Evolutionary conservation across 2,797 vertebrate genomes (phyloP).

Genomic region (Allobates femoralis): DNA sequence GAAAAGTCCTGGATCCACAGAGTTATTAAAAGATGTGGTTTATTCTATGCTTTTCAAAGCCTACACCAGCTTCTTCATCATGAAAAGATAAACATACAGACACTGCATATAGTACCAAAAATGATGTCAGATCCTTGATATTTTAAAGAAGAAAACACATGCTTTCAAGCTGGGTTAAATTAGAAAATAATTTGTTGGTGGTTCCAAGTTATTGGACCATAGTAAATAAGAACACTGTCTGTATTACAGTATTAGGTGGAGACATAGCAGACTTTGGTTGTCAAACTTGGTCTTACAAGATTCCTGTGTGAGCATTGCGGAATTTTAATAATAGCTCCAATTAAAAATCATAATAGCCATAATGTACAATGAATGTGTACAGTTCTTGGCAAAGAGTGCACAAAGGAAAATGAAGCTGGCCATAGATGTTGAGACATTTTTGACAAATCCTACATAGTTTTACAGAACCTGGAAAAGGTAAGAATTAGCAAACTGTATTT

Average conservation of each 20-base stretch:
- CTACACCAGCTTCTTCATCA: no score
- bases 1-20: no score
- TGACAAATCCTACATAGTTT: background rate
- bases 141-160: constrained; percentile 67
- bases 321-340: background rate
- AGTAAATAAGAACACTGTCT: background rate
- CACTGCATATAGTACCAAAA: constrained; percentile 72
- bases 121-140: constrained; percentile 78
- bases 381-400: background rate
- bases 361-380: background rate
- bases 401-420: background rate
- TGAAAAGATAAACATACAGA: no score
- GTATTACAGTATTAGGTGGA: background rate
- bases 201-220: constrained; percentile 26
- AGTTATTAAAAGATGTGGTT: no score
- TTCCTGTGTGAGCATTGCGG: background rate
- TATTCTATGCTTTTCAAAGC: no score
- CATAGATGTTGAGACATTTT: background rate
- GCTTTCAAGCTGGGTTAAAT: constrained; percentile 59
- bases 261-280: background rate
- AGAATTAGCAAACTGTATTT: background rate
- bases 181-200: background rate
- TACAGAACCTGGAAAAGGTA: background rate
- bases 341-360: background rate
- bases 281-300: background rate